A percentile compares a stretch with the other conserved stretches of the same genome.
phyloP scores from a whole-genome alignment of 2,888 invertebrate genomes.

The Herminia tarsipennalis region DNA sequence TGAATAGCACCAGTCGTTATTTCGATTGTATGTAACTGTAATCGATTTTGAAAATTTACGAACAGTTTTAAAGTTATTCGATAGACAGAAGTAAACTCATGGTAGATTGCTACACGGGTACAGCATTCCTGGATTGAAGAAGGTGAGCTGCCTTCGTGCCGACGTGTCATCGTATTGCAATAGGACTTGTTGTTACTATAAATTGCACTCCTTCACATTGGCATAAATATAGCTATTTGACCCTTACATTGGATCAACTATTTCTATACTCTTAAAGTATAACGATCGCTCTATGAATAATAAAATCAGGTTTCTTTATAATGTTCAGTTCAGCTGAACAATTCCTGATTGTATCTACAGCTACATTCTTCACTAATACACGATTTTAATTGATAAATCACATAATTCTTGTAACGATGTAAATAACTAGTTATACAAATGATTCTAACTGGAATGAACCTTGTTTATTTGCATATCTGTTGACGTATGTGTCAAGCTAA shows the following conservation, averaged over 20 bases:
- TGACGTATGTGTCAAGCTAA: conserved; percentile 14
- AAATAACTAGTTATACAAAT: conserved; percentile 40
- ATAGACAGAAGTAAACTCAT: conserved; percentile 49
- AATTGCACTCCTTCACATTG: conserved; percentile 39
- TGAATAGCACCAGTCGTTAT: too few species aligned
- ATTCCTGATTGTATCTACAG: too few species aligned
- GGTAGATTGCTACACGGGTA: conserved; percentile 34
- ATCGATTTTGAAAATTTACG: too few species aligned
- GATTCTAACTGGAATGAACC: conserved; percentile 20
- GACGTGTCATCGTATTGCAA: conserved; percentile 48
- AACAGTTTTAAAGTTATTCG: too few species aligned
- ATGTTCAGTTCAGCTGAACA: too few species aligned
- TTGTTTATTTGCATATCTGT: conserved; percentile 16
- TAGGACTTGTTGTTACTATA: conserved; percentile 25
- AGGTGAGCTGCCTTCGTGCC: conserved; percentile 52
- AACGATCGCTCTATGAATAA: too few species aligned
- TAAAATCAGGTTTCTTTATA: too few species aligned
- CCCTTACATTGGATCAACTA: conserved; percentile 25
- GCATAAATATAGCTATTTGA: conserved; percentile 21
- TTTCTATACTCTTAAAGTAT: too few species aligned
- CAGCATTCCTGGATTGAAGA: conserved; percentile 52
- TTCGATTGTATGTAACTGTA: too few species aligned
- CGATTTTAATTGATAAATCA: conserved; percentile 25
- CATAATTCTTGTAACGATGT: conserved; percentile 35
- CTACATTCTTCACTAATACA: conserved; percentile 6